Evolutionary conservation across 2,113 vertebrate genomes (phyloP), one percentile per base, ranked within the genome.

Genomic region (Gopherus flavomarginatus): DNA sequence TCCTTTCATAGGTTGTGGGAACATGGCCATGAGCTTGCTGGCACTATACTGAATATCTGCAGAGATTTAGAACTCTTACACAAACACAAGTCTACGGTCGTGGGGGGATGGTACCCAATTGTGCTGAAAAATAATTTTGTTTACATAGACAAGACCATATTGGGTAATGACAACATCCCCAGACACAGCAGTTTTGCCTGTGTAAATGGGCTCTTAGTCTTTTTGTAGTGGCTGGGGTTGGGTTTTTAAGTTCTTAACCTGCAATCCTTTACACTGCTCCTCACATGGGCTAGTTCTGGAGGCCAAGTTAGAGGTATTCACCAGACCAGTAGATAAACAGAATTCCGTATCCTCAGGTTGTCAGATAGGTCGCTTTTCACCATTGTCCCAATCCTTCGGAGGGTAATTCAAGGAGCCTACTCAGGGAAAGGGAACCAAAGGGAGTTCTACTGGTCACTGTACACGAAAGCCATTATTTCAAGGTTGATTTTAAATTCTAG

Each of bases 391-490:
- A 89, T 77, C 86, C 81, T 91, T 11, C 6, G 29, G 38, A 88
- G 38, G 59, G 59, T 88, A 27, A 85, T 91, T 91, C 82, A 86
- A 84, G 75, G 91, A 94, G 65, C 5, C 5, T 88, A 35, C 13
- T 81, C 59, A 50, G 81, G 50, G 50, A 79, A 90, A 57, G 24
- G 56, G 21, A 72, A 42, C 72, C 16, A 42, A 90, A 72, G 54
- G 54, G 22, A 94, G 83, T 89, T 94, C 88, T 3, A 81, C 26
- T 81, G 72, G n/a, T 86, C 95, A 49, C 75, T 79, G 87, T 91
- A 79, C 87, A 90, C 54, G 81, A 85, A 93, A 92, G 83, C 26
- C 47, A 65, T 81, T 92, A 62, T 93, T 95, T 97, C 89, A 97
- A 97, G 11, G 56, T 88, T 94, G 90, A 86, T 92, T 86, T 44